These are phyloP conservation scores for Drosophila ficusphila DNA, from an alignment of 1,140 invertebrate genomes.

Conservation along the genomic window DNA sequence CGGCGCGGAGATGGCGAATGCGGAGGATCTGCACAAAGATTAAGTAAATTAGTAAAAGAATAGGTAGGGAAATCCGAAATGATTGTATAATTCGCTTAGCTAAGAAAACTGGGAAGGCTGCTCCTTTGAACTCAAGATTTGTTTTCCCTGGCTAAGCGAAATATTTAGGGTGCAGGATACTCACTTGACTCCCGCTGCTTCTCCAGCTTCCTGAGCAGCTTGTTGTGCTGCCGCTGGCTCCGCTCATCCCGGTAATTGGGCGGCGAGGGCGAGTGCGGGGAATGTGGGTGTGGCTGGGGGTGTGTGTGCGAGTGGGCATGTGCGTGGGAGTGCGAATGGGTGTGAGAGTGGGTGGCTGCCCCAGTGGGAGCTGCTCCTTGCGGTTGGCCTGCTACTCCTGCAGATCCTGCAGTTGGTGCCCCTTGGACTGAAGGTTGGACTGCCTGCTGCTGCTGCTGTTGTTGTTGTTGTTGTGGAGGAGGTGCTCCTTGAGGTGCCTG, in stretches of 20 bases:
- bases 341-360: not conserved
- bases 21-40: conserved; percentile 68
- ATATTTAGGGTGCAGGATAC: conserved; percentile 1
- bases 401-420: not conserved
- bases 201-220: conserved; percentile 90
- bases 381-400: not conserved
- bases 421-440: not conserved
- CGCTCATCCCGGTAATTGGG: conserved; percentile 90
- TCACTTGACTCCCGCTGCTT: conserved; percentile 87
- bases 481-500: conserved; percentile 69
- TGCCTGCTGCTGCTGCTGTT: conserved; percentile 35
- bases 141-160: not conserved
- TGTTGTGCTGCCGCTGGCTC: conserved; percentile 89
- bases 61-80: conserved; percentile 23
- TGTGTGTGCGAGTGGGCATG: conserved; percentile 24
- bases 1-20: conserved; percentile 78
- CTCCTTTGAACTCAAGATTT: no score
- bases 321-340: not conserved
- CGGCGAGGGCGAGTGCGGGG: conserved; percentile 85
- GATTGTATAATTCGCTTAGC: not conserved
- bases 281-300: conserved; percentile 81
- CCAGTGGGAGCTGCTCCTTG: not conserved
- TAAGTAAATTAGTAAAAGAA: conserved; percentile 6
- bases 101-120: no score
- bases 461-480: not conserved